These are phyloP conservation scores for Neolamprologus hecqui DNA, from an alignment of 2,113 vertebrate species.

Conservation along the genomic window DNA sequence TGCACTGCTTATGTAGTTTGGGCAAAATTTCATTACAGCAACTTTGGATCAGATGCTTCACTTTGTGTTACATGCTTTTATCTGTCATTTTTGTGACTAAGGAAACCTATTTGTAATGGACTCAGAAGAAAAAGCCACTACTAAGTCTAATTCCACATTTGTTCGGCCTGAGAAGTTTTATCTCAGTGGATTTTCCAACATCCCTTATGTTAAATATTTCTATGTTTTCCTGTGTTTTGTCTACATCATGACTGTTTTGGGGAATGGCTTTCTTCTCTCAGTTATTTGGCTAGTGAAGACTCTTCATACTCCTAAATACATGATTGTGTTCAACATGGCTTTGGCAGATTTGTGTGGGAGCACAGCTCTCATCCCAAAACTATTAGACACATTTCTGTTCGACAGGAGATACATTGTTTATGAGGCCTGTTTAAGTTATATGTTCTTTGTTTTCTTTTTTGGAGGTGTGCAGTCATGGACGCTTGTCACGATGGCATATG, in stretches of 20 bases:
- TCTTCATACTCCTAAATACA: not conserved
- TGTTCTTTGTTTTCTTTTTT: slow-evolving; percentile 47
- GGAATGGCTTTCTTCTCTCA: slow-evolving; percentile 35
- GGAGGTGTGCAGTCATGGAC: not conserved
- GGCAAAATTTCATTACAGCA: not conserved
- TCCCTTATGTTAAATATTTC: slow-evolving; percentile 30
- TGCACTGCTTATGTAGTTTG: not conserved
- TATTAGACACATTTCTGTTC: slow-evolving; percentile 53
- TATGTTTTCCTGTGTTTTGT: slow-evolving; percentile 47
- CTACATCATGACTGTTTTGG: slow-evolving; percentile 35
- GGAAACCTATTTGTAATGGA: not conserved
- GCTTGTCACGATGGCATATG: not conserved
- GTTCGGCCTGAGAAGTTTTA: not conserved
- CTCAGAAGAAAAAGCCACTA: not conserved
- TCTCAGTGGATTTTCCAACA: slow-evolving; percentile 19
- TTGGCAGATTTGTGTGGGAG: not conserved
- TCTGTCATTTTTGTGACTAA: not conserved
- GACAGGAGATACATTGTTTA: slow-evolving; percentile 44
- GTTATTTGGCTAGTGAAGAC: not conserved
- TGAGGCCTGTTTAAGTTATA: slow-evolving; percentile 41
- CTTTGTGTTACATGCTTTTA: not conserved
- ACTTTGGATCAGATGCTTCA: not conserved
- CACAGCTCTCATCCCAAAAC: slow-evolving; percentile 50
- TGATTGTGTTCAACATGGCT: not conserved
- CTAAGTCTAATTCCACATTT: not conserved